Conservation (phyloP, 2,797 vertebrate species). For the Vespertilio murinus region DNA sequence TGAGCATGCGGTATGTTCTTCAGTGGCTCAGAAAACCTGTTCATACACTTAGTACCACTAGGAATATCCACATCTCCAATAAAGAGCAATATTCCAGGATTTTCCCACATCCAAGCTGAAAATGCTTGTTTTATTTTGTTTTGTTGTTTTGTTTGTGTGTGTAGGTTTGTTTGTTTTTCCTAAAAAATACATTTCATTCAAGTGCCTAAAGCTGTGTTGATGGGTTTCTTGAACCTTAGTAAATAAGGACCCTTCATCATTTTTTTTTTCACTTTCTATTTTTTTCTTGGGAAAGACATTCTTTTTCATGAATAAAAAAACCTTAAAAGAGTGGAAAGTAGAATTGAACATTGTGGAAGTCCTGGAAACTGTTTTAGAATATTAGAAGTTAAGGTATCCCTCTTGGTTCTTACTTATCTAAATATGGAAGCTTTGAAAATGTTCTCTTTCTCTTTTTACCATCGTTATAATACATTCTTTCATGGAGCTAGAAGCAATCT, state of each 20-base stretch:
- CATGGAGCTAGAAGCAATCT: not conserved
- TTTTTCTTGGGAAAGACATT: not conserved
- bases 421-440: not conserved
- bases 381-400: not conserved
- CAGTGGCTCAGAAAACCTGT: not conserved
- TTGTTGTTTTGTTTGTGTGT: too few species aligned
- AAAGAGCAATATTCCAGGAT: not conserved
- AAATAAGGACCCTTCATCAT: not conserved
- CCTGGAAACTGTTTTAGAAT: not conserved
- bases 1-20: not conserved
- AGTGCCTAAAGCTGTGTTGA: not conserved
- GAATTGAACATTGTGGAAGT: not conserved
- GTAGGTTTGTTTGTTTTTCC: not conserved
- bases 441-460: not conserved
- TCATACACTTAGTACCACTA: not conserved
- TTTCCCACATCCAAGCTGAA: not conserved
- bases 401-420: not conserved
- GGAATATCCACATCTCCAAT: not conserved
- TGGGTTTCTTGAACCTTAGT: not conserved
- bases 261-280: not conserved
- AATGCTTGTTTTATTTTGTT: not conserved
- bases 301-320: not conserved
- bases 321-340: not conserved
- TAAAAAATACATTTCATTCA: not conserved
- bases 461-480: not conserved